Percentiles rank a stretch among this genome's conserved stretches.
Evolutionary conservation across 1,140 invertebrate species (phyloP).

Genomic region (Popillia japonica): DNA sequence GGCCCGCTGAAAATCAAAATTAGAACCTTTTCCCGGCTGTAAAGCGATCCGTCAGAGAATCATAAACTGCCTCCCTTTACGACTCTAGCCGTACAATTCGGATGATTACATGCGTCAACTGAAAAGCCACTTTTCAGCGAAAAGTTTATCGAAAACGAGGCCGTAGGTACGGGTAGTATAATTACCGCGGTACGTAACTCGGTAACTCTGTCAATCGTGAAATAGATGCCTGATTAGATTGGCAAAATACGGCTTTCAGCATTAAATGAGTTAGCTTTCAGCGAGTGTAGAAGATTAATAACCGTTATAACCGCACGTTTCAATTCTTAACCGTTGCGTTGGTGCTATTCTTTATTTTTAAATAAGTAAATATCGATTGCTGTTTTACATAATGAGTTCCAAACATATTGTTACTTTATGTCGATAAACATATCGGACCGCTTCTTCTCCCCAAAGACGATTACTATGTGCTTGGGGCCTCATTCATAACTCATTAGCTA

Average conservation of each 20-base stretch:
- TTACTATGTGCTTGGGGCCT: too few relatives aligned
- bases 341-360: too few relatives aligned
- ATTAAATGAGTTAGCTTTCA: background rate
- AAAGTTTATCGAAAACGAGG: conserved; percentile 11
- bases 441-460: too few relatives aligned
- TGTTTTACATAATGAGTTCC: too few relatives aligned
- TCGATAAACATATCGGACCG: too few relatives aligned
- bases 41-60: conserved; percentile 23
- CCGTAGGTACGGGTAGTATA: background rate
- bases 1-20: conserved; percentile 26
- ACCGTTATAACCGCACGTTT: too few relatives aligned
- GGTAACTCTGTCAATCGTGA: background rate
- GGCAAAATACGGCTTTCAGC: background rate
- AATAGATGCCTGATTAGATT: background rate
- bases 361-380: too few relatives aligned
- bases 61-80: conserved; percentile 29
- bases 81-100: conserved; percentile 10
- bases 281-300: background rate
- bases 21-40: background rate
- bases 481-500: too few relatives aligned
- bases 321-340: too few relatives aligned
- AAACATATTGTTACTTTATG: too few relatives aligned
- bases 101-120: conserved; percentile 31
- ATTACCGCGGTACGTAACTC: conserved; percentile 4
- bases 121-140: conserved; percentile 25